Base-by-base conservation (phyloP, 2,113 vertebrate species). In the Pterophyllum scalare region DNA sequence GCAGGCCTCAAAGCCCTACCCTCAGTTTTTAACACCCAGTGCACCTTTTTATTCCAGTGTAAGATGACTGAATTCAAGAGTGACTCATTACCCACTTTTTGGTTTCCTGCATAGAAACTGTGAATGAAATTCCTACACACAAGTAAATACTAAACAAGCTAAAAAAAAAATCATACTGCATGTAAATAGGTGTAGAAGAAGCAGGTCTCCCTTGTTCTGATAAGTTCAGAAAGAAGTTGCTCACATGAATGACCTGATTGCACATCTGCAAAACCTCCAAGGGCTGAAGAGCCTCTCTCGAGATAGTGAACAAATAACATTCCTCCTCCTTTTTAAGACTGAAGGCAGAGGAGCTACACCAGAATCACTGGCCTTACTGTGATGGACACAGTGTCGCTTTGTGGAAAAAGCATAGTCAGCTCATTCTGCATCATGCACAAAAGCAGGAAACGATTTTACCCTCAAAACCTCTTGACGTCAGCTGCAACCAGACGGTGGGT, bases 391-490 rank as follows among this genome's bases (percentile, higher is more conserved):
- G 24, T 70, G 64, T 70, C 11, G 24, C 3, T 49, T 40, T 4
- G 64, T 49, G 64, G 8, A 67, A 62, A n/a, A 35, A 62, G 60
- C 6, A 38, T n/a, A 11, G 10, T 72, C 46, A n/a, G 46, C 26
- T 33, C 46, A 72, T 31, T 70, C 5, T 28, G 65, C 43, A 28
- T 28, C 19, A 20, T 28, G 15, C 43, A 26, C 65, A 49, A 33
- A 19, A 54, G 19, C 67, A 72, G 26, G 46, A 72, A 72, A 31
- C 1, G 19, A 20, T 52, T 43, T 52, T 70, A 31, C 43, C 24
- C 43, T 52, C 43, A 52, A 72, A 72, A 70, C n/a, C n/a, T n/a
- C n/a, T n/a, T n/a, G 9, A 17, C 2, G 0, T 3, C 0, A 26
- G 10, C 10, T 49, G 46, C 52, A 57, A 6, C 6, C 33, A 46